phyloP scores from a whole-genome alignment of 2,888 invertebrate species.

The Griposia aprilina region DNA sequence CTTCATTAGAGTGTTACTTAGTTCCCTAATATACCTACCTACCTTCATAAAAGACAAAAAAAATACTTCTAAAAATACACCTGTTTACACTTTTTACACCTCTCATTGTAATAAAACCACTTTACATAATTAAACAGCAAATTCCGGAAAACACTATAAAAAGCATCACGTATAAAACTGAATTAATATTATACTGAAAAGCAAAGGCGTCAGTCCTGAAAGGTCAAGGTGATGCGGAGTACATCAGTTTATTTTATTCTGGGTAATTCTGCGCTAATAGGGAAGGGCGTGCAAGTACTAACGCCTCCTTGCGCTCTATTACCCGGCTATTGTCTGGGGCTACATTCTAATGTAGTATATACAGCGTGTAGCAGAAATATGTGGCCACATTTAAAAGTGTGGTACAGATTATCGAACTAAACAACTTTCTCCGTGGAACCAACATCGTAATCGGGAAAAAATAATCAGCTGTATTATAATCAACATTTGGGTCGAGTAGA shows the following conservation, averaged over 20 bases:
- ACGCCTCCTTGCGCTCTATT: constrained; percentile 58
- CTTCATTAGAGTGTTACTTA: too few species aligned
- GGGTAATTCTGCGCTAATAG: constrained; percentile 32
- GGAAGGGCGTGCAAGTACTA: constrained; percentile 27
- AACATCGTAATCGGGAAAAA: too few species aligned
- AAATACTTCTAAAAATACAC: not conserved
- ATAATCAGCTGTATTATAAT: too few species aligned
- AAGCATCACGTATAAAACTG: not conserved
- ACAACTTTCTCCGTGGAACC: too few species aligned
- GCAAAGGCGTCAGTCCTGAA: not conserved
- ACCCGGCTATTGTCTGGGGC: constrained; percentile 57
- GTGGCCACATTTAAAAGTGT: too few species aligned
- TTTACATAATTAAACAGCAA: not conserved
- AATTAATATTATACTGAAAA: not conserved
- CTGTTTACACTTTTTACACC: not conserved
- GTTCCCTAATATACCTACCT: not conserved
- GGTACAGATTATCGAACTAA: too few species aligned
- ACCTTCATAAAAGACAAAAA: not conserved
- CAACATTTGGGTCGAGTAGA: too few species aligned
- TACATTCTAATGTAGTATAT: constrained; percentile 54
- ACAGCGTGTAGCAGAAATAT: constrained; percentile 7
- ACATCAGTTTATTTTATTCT: constrained; percentile 34
- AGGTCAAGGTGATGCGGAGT: constrained; percentile 22
- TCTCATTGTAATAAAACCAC: too few species aligned
- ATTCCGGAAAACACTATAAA: not conserved